Evolutionary conservation across 1,140 invertebrate species (phyloP).

Genomic region (Trichonephila clavata): DNA sequence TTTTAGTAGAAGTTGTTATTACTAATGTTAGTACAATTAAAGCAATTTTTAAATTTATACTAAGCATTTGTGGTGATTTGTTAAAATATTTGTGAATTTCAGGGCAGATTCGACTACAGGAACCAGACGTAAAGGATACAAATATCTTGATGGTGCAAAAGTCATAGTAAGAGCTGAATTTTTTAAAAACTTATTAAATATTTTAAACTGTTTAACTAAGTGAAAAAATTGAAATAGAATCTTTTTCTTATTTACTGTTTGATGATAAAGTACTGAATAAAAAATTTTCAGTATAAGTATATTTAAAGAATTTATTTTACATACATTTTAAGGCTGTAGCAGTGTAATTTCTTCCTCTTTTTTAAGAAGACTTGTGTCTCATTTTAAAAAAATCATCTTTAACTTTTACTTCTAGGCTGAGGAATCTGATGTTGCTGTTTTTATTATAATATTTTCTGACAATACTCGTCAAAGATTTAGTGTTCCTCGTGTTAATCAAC

Average conservation of each 20-base stretch:
- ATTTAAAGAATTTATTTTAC: too few species aligned
- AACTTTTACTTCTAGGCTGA: conserved; percentile 78
- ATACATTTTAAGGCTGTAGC: too few species aligned
- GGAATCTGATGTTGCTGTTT: conserved; percentile 82
- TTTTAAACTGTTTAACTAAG: neutral
- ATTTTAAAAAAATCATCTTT: too few species aligned
- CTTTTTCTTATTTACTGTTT: too few species aligned
- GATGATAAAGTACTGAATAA: too few species aligned
- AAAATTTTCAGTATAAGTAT: too few species aligned
- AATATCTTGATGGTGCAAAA: conserved; percentile 86
- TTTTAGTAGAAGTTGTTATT: too few species aligned
- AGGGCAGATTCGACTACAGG: conserved; percentile 85
- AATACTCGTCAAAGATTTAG: conserved; percentile 84
- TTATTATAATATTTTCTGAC: conserved; percentile 85
- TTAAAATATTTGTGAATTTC: conserved; percentile 31
- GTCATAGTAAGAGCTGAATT: conserved; percentile 80
- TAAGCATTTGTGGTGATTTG: too few species aligned
- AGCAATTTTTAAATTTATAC: too few species aligned
- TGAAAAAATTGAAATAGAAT: neutral
- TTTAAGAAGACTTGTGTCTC: too few species aligned
- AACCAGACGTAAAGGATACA: conserved; percentile 84
- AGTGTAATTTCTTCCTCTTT: too few species aligned
- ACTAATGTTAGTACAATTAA: too few species aligned
- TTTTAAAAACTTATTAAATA: neutral
- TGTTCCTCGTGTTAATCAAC: conserved; percentile 80